Base-by-base conservation (phyloP, 2,888 invertebrate genomes). In the Dysmachus trigonus region DNA sequence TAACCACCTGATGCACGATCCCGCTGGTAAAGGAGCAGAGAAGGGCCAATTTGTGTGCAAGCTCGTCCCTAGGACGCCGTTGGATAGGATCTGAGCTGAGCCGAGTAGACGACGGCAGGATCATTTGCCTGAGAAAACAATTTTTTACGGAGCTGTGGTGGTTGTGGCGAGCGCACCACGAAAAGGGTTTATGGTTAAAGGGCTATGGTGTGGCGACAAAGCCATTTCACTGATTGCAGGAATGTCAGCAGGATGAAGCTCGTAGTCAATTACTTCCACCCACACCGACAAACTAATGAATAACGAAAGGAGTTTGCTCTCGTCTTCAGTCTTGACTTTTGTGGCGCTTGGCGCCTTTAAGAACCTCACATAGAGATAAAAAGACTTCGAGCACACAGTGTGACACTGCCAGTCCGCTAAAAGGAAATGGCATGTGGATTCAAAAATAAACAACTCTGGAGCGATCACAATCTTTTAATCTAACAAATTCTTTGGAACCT, bases 1-100 rank as follows among this genome's bases (percentile, higher is more conserved):
- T 77, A 77, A 77, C 77, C 77, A 77, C 77, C 77, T 77, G 77
- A 77, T 77, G 77, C 41, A 27, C 30, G 30, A 6, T 47, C 47
- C 30, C 30, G 15, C 30, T 22, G 27, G 77, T 47, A 41, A 41
- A 33, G 35, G 13, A 35, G 18, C 38, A 8, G 38, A 5, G 53
- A n/a, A n/a, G 53, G 15, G 22, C 77, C 30, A 18, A 22, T 77
- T n/a, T 77, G 62, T 27, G 2, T 22, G 22, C 0, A 7, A 62
- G 3, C 53, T 53, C 53, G 22, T 53, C 22, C 41, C 22, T 8
- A 18, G 51, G 51, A 53, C 18, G 51, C 18, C 53, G 1, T 1
- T 53, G 53, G 53, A 27, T 41, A 53, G n/a, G 47, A 47, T 47
- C 22, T 10, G 4, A 10, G 22, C 53, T 53, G 22, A n/a, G n/a